phyloP scores from a whole-genome alignment of 2,888 invertebrate genomes.

The Epirrhoe tristata region DNA sequence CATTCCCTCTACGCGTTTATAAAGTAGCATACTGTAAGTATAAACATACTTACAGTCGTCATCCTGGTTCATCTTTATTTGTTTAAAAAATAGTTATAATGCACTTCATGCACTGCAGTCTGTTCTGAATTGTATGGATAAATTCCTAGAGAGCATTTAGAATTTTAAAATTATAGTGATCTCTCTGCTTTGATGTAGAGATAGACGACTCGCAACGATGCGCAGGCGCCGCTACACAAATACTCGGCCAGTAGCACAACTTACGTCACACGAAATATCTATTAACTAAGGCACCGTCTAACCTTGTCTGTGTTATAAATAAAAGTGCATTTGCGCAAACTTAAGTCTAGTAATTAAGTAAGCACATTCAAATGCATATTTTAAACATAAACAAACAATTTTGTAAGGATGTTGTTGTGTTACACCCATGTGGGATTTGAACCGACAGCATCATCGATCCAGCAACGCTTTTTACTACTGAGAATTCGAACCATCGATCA shows the following conservation, averaged over 20 bases:
- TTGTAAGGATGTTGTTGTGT: not conserved
- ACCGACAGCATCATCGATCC: too few species aligned
- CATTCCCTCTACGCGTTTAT: too few species aligned
- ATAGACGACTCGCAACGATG: constrained; percentile 16
- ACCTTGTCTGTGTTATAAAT: constrained; percentile 26
- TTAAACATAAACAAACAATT: not conserved
- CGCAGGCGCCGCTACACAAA: constrained; percentile 22
- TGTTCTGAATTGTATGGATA: not conserved
- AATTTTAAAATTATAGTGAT: not conserved
- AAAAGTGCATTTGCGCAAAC: constrained; percentile 33
- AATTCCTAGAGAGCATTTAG: not conserved
- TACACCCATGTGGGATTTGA: too few species aligned
- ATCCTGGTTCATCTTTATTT: too few species aligned
- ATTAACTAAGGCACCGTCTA: constrained; percentile 18
- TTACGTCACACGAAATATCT: constrained; percentile 30
- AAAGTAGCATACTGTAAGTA: too few species aligned
- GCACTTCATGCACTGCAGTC: too few species aligned
- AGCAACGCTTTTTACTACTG: too few species aligned
- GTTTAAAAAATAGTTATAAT: too few species aligned
- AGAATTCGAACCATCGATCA: too few species aligned
- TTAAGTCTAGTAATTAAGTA: constrained; percentile 1
- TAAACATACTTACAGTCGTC: too few species aligned
- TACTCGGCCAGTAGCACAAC: constrained; percentile 32
- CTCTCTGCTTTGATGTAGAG: constrained; percentile 4
- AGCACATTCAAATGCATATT: not conserved